A percentile compares a stretch with the other conserved stretches of the same genome.
These are phyloP conservation scores for Laticauda laticaudata DNA, from an alignment of 2,113 vertebrate species.

Conservation along the genomic window DNA sequence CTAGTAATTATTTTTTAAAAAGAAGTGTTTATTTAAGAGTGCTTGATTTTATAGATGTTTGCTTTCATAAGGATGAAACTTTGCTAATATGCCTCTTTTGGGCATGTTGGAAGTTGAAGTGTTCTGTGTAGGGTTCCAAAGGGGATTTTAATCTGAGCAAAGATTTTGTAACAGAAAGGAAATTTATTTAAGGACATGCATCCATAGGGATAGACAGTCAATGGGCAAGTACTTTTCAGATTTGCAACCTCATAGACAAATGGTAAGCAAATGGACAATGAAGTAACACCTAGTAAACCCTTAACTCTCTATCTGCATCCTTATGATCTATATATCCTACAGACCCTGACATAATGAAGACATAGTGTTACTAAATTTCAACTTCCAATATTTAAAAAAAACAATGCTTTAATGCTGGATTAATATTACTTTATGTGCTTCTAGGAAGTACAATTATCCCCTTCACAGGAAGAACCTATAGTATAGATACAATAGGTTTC, in stretches of 20 bases:
- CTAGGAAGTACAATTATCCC: conserved; percentile 32
- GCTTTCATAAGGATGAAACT: neutral
- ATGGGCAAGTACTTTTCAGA: neutral
- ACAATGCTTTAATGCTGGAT: conserved; percentile 11
- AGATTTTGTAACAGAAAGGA: neutral
- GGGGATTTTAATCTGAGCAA: neutral
- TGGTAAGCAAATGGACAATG: neutral
- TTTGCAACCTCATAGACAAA: neutral
- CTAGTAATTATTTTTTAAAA: neutral
- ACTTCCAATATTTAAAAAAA: neutral
- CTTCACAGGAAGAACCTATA: neutral
- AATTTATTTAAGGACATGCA: neutral
- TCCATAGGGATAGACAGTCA: neutral
- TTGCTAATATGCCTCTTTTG: conserved; percentile 6
- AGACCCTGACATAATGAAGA: neutral
- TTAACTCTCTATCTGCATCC: neutral
- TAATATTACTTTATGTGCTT: conserved; percentile 1
- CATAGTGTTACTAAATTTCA: neutral
- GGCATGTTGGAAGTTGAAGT: neutral
- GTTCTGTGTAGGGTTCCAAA: neutral
- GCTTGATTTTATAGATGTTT: conserved; percentile 30
- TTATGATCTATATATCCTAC: neutral
- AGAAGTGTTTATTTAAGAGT: neutral
- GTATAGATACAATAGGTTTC: conserved; percentile 8
- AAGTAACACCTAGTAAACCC: neutral